phyloP scores from a whole-genome alignment of 2,113 vertebrate species.

The Chelonoidis abingdonii region DNA sequence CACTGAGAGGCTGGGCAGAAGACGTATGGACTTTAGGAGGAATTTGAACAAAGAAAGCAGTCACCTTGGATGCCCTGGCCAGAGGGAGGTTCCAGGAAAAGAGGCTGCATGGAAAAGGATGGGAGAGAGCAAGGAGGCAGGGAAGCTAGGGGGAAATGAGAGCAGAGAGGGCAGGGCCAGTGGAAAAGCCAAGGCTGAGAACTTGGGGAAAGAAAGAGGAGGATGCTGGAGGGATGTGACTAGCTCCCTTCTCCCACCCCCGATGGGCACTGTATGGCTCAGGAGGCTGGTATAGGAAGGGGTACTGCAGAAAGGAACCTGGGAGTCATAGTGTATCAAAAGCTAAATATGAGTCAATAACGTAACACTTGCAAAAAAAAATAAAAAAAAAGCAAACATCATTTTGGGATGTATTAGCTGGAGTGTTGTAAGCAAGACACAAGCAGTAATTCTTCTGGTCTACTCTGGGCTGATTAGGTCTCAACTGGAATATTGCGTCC shows the following conservation, averaged over 20 bases:
- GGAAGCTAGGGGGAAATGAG: no score
- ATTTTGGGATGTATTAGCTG: background rate
- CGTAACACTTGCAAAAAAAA: background rate
- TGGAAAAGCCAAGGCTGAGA: background rate
- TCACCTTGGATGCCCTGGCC: no score
- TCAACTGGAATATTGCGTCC: background rate
- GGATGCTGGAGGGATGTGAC: background rate
- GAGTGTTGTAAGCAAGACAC: background rate
- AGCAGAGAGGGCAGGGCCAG: background rate
- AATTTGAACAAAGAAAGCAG: no score
- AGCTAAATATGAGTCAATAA: no score
- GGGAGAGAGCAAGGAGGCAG: no score
- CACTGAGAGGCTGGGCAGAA: no score
- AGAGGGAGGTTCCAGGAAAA: no score
- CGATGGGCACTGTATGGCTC: background rate
- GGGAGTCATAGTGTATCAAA: background rate
- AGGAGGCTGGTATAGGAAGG: background rate
- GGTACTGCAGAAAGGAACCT: background rate
- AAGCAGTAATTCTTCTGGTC: background rate
- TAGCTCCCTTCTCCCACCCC: background rate
- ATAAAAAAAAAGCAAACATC: background rate
- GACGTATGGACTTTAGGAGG: no score
- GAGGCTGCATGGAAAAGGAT: no score
- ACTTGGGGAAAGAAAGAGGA: background rate
- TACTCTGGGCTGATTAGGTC: background rate